Evolutionary conservation across 2,113 vertebrate species (phyloP).

Genomic region (Calcarius ornatus): DNA sequence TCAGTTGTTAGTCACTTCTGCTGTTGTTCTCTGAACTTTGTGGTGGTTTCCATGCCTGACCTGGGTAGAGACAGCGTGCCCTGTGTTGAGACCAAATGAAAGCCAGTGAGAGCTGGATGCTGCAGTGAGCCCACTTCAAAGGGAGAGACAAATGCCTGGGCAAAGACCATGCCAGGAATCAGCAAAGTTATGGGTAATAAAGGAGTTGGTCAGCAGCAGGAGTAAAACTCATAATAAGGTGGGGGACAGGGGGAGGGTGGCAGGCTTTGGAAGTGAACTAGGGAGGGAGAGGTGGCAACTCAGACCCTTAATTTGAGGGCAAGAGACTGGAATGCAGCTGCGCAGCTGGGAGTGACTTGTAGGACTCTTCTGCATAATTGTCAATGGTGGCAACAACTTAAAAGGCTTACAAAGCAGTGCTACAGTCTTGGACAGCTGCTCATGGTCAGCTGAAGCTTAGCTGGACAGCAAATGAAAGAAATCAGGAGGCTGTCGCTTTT

Average conservation of each 20-base stretch:
- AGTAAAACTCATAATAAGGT: not conserved
- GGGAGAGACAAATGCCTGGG: not conserved
- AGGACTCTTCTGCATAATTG: not conserved
- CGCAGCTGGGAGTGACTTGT: accelerated
- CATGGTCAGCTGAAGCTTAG: not conserved
- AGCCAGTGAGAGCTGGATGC: not conserved
- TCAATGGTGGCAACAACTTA: not conserved
- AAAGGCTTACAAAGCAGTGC: not conserved
- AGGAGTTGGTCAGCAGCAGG: not conserved
- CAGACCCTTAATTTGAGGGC: not conserved
- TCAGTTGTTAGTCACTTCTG: not conserved
- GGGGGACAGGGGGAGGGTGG: no score
- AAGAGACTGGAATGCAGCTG: not conserved
- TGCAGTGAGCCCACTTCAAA: not conserved
- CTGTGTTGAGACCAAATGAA: not conserved
- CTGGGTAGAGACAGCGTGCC: not conserved
- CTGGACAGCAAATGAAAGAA: not conserved
- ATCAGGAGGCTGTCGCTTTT: not conserved
- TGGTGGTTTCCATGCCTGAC: not conserved
- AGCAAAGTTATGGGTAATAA: not conserved
- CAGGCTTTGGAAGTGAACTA: not conserved
- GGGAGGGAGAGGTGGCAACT: not conserved
- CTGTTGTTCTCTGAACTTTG: not conserved
- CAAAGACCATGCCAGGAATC: not conserved
- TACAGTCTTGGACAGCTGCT: not conserved